Percentiles rank a stretch among this genome's conserved stretches.
Evolutionary conservation across 2,113 vertebrate genomes (phyloP).

Genomic region (Caranx melampygus): DNA sequence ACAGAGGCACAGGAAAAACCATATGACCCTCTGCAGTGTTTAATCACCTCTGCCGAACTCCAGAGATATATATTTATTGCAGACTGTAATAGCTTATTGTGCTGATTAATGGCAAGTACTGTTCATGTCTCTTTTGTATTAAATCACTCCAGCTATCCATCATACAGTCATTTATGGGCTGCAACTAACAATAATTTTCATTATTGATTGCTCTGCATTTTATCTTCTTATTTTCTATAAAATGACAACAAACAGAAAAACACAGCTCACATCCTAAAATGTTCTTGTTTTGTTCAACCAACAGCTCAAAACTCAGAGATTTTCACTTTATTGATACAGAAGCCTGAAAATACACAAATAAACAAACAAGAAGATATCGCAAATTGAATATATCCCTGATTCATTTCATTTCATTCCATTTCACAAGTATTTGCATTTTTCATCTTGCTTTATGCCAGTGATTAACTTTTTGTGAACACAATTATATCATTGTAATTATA

Average conservation of each 20-base stretch:
- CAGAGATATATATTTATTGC: slow-evolving; percentile 37
- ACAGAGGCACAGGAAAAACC: slow-evolving; percentile 65
- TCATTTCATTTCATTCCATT: not conserved
- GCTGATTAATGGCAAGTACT: slow-evolving; percentile 28
- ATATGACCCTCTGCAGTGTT: slow-evolving; percentile 43
- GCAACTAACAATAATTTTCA: slow-evolving; percentile 6
- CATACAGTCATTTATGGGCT: slow-evolving; percentile 19
- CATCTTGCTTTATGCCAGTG: not conserved
- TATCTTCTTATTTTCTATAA: not conserved
- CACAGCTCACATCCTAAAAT: not conserved
- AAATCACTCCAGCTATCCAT: slow-evolving; percentile 26
- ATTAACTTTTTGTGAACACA: slow-evolving; percentile 10
- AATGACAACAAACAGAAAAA: slow-evolving; percentile 7
- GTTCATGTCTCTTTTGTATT: slow-evolving; percentile 27
- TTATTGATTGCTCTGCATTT: not conserved
- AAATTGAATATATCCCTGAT: too few relatives aligned
- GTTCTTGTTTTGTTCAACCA: not conserved
- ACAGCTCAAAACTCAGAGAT: not conserved
- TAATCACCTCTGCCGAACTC: slow-evolving; percentile 45
- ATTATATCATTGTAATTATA: slow-evolving; percentile 24
- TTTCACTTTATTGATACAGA: not conserved
- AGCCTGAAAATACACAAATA: not conserved
- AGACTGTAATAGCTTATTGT: slow-evolving; percentile 9
- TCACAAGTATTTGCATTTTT: not conserved
- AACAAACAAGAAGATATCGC: not conserved